phyloP scores from a whole-genome alignment of 2,113 vertebrate species.

The Saguinus imperator region DNA sequence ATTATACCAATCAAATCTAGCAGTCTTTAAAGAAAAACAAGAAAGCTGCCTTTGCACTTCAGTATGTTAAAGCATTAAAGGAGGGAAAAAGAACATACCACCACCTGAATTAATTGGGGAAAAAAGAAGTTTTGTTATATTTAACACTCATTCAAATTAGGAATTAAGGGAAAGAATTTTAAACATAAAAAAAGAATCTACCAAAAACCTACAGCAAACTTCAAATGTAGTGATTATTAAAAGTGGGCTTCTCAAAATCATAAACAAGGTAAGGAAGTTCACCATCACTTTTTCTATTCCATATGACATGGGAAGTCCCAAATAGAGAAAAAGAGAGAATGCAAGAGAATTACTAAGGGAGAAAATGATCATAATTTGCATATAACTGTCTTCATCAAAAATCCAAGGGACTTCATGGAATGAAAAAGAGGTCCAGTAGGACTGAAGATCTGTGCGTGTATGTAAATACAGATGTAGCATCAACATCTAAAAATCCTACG shows the following conservation, averaged over 20 bases:
- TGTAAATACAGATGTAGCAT: background rate
- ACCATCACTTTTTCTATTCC: background rate
- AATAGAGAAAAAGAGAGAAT: background rate
- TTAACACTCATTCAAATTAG: slow-evolving; percentile 19
- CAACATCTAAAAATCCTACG: slow-evolving; percentile 24
- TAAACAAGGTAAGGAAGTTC: background rate
- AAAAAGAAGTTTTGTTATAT: background rate
- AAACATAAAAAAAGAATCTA: background rate
- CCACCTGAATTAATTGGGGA: background rate
- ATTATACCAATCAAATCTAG: slow-evolving; percentile 12
- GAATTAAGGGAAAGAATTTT: background rate
- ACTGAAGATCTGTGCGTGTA: background rate
- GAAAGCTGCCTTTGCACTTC: background rate
- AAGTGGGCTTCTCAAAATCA: slow-evolving; percentile 1
- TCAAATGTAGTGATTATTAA: slow-evolving; percentile 19
- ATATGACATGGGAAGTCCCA: background rate
- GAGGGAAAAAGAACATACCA: background rate
- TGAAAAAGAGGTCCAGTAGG: background rate
- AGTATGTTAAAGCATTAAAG: slow-evolving; percentile 2
- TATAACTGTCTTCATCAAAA: background rate
- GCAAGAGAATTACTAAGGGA: background rate
- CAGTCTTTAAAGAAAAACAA: slow-evolving; percentile 11
- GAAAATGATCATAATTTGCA: background rate
- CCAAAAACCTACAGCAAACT: background rate
- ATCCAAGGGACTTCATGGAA: background rate